A percentile compares a stretch with the other conserved stretches of the same genome.
phyloP scores from a whole-genome alignment of 2,888 invertebrate genomes.

The Diplolepis rosae region DNA sequence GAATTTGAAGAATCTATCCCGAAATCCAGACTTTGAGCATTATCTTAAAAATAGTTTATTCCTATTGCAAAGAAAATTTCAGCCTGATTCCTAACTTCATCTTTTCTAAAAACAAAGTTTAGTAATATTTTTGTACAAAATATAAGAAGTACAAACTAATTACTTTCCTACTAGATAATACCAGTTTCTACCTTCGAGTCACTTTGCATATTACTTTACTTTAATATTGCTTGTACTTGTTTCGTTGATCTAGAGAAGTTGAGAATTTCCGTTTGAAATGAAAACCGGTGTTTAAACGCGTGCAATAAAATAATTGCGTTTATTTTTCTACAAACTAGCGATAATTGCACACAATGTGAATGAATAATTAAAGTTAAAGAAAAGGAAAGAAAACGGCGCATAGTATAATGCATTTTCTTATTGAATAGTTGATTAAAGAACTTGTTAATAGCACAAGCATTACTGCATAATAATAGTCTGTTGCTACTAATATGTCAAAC shows the following conservation, averaged over 20 bases:
- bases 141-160: background rate
- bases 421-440: slow-evolving; percentile 7
- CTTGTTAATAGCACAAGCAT: slow-evolving; percentile 27
- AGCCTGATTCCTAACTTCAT: too few species aligned
- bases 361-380: slow-evolving; percentile 4
- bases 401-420: background rate
- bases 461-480: slow-evolving; percentile 25
- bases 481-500: slow-evolving; percentile 21
- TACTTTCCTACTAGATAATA: background rate
- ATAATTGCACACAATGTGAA: slow-evolving; percentile 11
- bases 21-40: too few species aligned
- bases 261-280: background rate
- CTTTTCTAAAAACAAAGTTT: background rate
- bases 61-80: too few species aligned
- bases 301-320: background rate
- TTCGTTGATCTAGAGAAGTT: background rate
- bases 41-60: too few species aligned
- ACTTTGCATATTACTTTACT: slow-evolving; percentile 5
- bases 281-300: background rate
- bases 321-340: slow-evolving; percentile 25
- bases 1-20: too few species aligned
- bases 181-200: slow-evolving; percentile 20
- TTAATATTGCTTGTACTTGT: slow-evolving; percentile 1
- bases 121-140: slow-evolving; percentile 17
- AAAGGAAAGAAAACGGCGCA: background rate